Evolutionary conservation across 2,888 invertebrate species (phyloP).

Genomic region (Disparrhopalites patrizii): DNA sequence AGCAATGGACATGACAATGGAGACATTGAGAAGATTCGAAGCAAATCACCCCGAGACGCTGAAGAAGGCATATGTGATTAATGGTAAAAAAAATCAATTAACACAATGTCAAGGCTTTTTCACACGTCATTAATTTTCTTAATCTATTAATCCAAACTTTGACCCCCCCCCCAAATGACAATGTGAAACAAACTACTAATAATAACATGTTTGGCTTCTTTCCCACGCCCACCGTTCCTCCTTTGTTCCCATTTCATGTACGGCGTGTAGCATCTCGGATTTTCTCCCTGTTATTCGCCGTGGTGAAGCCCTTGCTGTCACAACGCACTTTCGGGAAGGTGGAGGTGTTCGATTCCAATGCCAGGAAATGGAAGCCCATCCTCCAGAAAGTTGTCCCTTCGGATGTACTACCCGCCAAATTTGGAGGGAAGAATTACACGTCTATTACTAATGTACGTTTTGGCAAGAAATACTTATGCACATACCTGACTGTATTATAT

Average conservation of each 20-base stretch:
- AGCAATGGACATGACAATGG: background rate
- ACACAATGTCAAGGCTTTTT: no score
- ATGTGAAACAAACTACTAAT: no score
- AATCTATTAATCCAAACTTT: background rate
- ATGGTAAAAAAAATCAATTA: slow-evolving; percentile 9
- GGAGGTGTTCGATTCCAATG: slow-evolving; percentile 19
- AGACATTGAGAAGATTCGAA: background rate
- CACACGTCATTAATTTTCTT: background rate
- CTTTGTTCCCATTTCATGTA: no score
- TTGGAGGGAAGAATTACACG: slow-evolving; percentile 27
- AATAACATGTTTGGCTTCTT: no score
- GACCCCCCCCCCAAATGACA: background rate
- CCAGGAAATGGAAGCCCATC: slow-evolving; percentile 32
- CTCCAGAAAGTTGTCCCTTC: slow-evolving; percentile 21
- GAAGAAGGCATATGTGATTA: slow-evolving; percentile 5
- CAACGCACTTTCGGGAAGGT: slow-evolving; percentile 36
- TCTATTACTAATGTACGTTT: slow-evolving; percentile 2
- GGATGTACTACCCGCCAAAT: slow-evolving; percentile 33
- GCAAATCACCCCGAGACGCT: slow-evolving; percentile 25
- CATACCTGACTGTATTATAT: background rate
- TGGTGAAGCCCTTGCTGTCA: slow-evolving; percentile 37
- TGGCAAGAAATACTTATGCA: background rate
- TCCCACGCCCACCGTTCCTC: no score
- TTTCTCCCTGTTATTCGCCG: slow-evolving; percentile 36
- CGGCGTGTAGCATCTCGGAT: slow-evolving; percentile 31